Evolutionary conservation across 2,888 invertebrate species (phyloP).

Genomic region (Brassicogethes aeneus): DNA sequence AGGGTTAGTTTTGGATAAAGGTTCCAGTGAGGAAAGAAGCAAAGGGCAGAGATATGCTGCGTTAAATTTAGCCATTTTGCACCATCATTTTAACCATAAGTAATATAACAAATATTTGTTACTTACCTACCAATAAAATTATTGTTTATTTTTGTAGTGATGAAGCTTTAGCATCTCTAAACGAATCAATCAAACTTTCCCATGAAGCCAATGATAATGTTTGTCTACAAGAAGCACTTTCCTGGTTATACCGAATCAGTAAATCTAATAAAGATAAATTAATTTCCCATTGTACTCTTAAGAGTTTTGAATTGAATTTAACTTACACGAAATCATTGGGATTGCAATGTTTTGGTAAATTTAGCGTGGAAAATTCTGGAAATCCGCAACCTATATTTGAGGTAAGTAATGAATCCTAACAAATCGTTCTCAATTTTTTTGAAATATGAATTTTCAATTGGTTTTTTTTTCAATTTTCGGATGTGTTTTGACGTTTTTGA

Average conservation of each 20-base stretch:
- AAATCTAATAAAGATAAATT: slow-evolving; percentile 48
- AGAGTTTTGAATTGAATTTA: slow-evolving; percentile 58
- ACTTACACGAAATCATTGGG: slow-evolving; percentile 66
- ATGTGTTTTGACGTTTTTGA: no score
- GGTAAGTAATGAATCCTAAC: slow-evolving; percentile 35
- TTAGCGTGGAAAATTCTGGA: slow-evolving; percentile 60
- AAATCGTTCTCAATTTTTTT: background rate
- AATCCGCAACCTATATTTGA: slow-evolving; percentile 59
- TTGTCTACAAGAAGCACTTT: slow-evolving; percentile 76
- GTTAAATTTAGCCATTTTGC: slow-evolving; percentile 81
- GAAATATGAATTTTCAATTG: no score
- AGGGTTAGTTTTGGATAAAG: slow-evolving; percentile 43
- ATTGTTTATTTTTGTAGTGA: slow-evolving; percentile 47
- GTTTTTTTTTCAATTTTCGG: no score
- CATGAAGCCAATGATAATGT: slow-evolving; percentile 82
- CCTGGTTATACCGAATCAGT: slow-evolving; percentile 65
- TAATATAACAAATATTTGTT: no score
- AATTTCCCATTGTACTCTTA: slow-evolving; percentile 59
- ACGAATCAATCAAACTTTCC: slow-evolving; percentile 78
- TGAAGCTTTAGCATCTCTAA: slow-evolving; percentile 71
- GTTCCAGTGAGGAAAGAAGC: slow-evolving; percentile 44
- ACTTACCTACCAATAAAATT: no score
- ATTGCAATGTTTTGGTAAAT: slow-evolving; percentile 68
- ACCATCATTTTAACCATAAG: slow-evolving; percentile 78
- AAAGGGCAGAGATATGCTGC: slow-evolving; percentile 80